Evolutionary conservation across 1,140 invertebrate genomes (phyloP).

Genomic region (Plutomurus gul): DNA sequence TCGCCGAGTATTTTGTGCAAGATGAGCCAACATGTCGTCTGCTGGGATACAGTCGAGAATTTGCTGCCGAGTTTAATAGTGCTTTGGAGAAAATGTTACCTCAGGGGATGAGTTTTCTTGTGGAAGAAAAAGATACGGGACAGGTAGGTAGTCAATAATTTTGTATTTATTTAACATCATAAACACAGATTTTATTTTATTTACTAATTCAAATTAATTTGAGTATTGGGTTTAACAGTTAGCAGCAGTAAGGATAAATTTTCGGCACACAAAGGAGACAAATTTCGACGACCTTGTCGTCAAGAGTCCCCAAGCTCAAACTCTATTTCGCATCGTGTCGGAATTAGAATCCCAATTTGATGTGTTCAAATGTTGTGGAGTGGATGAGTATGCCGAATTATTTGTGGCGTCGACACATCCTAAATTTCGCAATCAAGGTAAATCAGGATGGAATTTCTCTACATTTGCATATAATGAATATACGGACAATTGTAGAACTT

Average conservation of each 20-base stretch:
- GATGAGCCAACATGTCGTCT: slow-evolving; percentile 42
- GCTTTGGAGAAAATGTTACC: background rate
- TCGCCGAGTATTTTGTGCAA: slow-evolving; percentile 19
- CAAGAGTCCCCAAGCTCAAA: background rate
- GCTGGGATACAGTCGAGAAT: slow-evolving; percentile 42
- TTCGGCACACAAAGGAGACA: slow-evolving; percentile 10
- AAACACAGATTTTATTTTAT: background rate
- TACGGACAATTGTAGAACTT: too few species aligned
- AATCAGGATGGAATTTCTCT: too few species aligned
- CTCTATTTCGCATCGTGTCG: background rate
- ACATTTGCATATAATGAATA: too few species aligned
- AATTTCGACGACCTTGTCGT: background rate
- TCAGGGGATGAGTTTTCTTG: slow-evolving; percentile 38
- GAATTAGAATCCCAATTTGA: slow-evolving; percentile 3
- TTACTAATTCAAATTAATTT: background rate
- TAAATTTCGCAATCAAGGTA: slow-evolving; percentile 34
- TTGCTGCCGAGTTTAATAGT: slow-evolving; percentile 32
- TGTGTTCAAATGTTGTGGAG: slow-evolving; percentile 5
- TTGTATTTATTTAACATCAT: too few species aligned
- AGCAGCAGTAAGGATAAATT: slow-evolving; percentile 37
- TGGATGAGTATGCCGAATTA: slow-evolving; percentile 40
- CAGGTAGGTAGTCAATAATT: too few species aligned
- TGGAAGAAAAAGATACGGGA: slow-evolving; percentile 31
- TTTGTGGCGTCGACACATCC: slow-evolving; percentile 38
- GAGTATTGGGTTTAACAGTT: slow-evolving; percentile 28